Evolutionary conservation across 2,888 invertebrate species (phyloP).

Genomic region (Cristatella mucedo): DNA sequence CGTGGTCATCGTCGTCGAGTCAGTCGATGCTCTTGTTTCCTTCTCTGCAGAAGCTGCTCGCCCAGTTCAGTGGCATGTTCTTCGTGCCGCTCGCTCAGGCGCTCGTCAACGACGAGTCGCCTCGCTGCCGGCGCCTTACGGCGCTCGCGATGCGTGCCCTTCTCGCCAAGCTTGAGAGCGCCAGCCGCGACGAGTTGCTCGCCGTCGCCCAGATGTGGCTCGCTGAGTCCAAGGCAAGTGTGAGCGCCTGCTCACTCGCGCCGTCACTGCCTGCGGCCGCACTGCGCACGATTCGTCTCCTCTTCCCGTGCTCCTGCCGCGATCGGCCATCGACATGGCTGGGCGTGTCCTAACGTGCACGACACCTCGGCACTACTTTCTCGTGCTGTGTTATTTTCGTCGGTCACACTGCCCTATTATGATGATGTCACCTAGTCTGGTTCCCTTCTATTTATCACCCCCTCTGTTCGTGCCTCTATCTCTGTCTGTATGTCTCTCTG

Average conservation of each 20-base stretch:
- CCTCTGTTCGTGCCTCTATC: no score
- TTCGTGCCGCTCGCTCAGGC: constrained; percentile 59
- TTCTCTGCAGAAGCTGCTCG: constrained; percentile 45
- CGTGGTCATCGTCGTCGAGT: no score
- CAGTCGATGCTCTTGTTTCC: no score
- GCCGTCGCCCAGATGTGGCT: constrained; percentile 55
- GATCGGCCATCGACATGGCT: no score
- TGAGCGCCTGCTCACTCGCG: constrained; percentile 7
- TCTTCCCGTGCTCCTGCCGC: constrained; percentile 37
- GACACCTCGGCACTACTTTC: no score
- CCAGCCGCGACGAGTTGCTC: constrained; percentile 53
- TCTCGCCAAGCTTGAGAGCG: constrained; percentile 41
- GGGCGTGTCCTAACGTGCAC: no score
- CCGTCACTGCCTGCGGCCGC: background rate
- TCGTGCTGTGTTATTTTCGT: no score
- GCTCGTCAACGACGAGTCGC: constrained; percentile 64
- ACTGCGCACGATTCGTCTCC: background rate
- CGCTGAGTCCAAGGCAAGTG: constrained; percentile 46
- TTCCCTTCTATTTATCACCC: no score
- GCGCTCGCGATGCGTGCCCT: constrained; percentile 57
- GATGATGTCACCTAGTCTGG: no score
- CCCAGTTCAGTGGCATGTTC: constrained; percentile 50
- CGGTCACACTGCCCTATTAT: no score
- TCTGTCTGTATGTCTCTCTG: no score
- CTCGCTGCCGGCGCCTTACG: constrained; percentile 56